Base-by-base conservation (phyloP, 2,888 invertebrate species). In the Himalopsyche japonica region DNA sequence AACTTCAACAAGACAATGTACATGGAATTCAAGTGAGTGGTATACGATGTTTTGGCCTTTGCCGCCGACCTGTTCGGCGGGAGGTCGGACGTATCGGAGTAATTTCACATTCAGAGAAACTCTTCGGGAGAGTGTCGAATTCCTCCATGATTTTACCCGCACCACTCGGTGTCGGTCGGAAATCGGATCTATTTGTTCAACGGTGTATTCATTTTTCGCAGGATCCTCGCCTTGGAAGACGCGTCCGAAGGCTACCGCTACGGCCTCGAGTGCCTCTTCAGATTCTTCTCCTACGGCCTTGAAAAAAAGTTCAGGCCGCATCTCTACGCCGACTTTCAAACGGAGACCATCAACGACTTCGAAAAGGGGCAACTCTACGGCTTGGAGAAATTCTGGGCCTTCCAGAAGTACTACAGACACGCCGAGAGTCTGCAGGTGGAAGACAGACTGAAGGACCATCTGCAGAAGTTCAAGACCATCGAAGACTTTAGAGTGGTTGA, bases 1-100 rank as follows among this genome's bases (percentile, higher is more conserved):
- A 98, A 99, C 90, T 99, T 98, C 92, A 99, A 99, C 92, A 95
- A 97, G 88, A 98, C 95, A 87, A 99, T 99, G 99, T 99, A 99
- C 91, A 96, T 96, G 88, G 99, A 99, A 91, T 99, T 99, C 92
- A 92, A 93, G 92, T 92, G 82, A 86, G 86, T 87, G 37, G 18
- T n/a, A 30, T 24, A 1, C 47, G 2, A 18, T 49, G 80, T 6
- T 10, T 81, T 20, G 32, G 32, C 37, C 70, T 12, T 32, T 5
- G 24, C 1, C 1, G 12, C 30, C 5, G 12, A 27, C 1, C 18
- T 7, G 1, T 64, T 8, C 8, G 32, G 6, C 32, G 6, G 32
- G 3, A 6, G 32, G 32, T 32, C 32, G 32, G 6, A 32, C 32
- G n/a, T n/a, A n/a, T n/a, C n/a, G n/a, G n/a, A n/a, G n/a, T n/a